These are phyloP conservation scores for Aporophyla lueneburgensis DNA, from an alignment of 2,888 invertebrate genomes.

Conservation along the genomic window DNA sequence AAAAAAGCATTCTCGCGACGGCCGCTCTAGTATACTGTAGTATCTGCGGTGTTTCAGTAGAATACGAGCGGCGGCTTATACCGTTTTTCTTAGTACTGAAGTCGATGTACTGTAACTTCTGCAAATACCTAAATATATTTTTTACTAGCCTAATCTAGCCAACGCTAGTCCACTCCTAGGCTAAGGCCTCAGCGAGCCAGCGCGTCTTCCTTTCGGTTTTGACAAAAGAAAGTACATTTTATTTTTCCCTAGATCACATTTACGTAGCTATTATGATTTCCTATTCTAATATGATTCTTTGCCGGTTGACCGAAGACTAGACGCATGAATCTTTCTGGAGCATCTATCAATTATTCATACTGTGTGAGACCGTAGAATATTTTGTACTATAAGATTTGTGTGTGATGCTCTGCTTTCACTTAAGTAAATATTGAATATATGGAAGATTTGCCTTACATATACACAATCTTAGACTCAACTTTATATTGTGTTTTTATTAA, in stretches of 20 bases:
- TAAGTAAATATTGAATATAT: conserved; percentile 13
- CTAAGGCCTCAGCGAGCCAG: too few relatives aligned
- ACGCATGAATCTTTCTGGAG: conserved; percentile 31
- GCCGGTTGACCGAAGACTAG: conserved; percentile 38
- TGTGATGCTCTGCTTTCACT: not conserved
- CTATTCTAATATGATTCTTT: conserved; percentile 34
- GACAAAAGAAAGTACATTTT: not conserved
- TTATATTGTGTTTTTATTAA: not conserved
- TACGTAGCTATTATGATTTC: conserved; percentile 10
- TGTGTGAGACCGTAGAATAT: conserved; percentile 34
- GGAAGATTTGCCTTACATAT: too few relatives aligned
- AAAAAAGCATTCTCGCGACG: too few relatives aligned
- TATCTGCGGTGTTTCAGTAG: not conserved
- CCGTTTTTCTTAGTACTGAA: not conserved
- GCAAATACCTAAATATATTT: not conserved
- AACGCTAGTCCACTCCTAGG: too few relatives aligned
- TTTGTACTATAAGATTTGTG: conserved; percentile 10
- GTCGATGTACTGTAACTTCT: not conserved
- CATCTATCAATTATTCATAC: conserved; percentile 48
- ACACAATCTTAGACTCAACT: too few relatives aligned
- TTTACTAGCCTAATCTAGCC: too few relatives aligned
- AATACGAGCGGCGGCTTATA: not conserved
- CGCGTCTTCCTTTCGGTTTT: too few relatives aligned
- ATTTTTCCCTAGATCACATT: conserved; percentile 9
- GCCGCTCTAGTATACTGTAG: too few relatives aligned